Conservation (phyloP, 2,797 vertebrate genomes). For the Myotis vivesi region DNA sequence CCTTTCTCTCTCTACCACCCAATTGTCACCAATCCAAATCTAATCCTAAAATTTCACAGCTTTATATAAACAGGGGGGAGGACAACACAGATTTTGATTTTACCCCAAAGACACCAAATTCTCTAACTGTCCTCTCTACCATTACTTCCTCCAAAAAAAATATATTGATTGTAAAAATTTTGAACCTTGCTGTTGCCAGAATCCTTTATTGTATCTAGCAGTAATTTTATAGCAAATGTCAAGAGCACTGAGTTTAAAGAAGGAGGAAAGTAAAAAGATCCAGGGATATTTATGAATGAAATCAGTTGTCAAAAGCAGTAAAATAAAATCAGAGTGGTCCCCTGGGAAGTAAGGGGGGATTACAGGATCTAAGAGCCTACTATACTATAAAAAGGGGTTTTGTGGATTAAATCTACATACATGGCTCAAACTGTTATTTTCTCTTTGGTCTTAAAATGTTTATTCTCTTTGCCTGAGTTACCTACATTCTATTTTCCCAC, state of each 20-base stretch:
- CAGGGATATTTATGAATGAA: background rate
- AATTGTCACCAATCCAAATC: background rate
- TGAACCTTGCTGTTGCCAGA: background rate
- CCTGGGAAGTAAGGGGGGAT: background rate
- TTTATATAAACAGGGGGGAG: background rate
- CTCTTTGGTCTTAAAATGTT: background rate
- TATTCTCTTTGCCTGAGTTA: slow-evolving; percentile 2
- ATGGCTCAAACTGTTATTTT: background rate
- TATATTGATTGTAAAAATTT: background rate
- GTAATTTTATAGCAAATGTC: background rate
- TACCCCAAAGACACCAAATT: background rate
- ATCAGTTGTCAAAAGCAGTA: background rate
- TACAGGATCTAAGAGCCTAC: background rate
- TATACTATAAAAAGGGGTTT: background rate
- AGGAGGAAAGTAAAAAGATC: background rate
- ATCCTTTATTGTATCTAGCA: background rate
- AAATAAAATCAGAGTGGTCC: background rate
- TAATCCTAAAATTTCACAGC: background rate
- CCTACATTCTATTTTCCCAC: background rate
- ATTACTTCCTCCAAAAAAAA: background rate
- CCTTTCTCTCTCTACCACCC: background rate
- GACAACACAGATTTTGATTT: background rate
- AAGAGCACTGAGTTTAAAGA: background rate
- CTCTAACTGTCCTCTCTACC: background rate
- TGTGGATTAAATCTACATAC: slow-evolving; percentile 26